A percentile compares a stretch with the other conserved stretches of the same genome.
Evolutionary conservation across 2,113 vertebrate species (phyloP).

Genomic region (Hystrix brachyura): DNA sequence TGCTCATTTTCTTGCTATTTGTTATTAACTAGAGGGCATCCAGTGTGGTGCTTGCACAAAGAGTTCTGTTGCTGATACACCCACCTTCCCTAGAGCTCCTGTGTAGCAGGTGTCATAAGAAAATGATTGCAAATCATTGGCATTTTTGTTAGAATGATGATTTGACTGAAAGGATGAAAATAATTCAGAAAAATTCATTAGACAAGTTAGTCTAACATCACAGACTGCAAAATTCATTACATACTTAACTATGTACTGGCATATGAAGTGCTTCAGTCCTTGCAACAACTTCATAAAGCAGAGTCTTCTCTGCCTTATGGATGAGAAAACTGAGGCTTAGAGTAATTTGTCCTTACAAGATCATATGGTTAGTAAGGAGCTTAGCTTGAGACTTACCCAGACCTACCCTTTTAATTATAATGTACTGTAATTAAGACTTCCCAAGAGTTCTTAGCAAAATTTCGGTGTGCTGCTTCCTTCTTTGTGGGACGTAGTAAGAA

Average conservation of each 20-base stretch:
- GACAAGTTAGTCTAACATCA: background rate
- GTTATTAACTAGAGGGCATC: background rate
- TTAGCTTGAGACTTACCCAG: background rate
- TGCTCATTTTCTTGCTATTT: background rate
- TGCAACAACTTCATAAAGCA: background rate
- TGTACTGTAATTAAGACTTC: background rate
- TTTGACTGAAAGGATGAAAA: conserved; percentile 15
- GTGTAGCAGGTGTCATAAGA: background rate
- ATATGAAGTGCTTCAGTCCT: background rate
- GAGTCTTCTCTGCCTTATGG: background rate
- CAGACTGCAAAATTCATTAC: background rate
- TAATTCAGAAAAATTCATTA: background rate
- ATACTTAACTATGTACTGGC: background rate
- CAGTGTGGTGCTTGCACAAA: background rate
- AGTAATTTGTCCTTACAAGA: background rate
- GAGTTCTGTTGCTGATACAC: background rate
- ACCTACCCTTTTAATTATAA: background rate
- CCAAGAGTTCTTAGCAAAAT: background rate
- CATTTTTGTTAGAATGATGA: conserved; percentile 18
- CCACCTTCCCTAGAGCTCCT: background rate
- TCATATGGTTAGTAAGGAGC: background rate
- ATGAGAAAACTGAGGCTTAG: background rate
- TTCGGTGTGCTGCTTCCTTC: background rate
- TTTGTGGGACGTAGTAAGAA: background rate
- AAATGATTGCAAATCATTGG: background rate